phyloP scores from a whole-genome alignment of 2,797 vertebrate genomes.

The Taeniopygia guttata region DNA sequence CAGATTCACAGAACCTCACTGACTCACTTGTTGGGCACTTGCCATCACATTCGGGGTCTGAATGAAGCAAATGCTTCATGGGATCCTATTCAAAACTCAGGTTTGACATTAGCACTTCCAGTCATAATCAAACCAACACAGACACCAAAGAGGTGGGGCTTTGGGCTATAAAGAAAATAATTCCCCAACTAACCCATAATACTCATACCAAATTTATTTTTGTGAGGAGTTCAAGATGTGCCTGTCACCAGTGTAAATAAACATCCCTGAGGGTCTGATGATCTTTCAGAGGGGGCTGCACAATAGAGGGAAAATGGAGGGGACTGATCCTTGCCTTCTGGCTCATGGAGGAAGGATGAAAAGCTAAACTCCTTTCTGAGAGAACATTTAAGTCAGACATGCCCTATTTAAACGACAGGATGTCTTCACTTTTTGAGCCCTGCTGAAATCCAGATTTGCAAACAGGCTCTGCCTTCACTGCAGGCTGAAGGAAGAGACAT shows the following conservation, averaged over 20 bases:
- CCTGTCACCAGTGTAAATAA: not conserved
- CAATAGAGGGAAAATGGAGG: not conserved
- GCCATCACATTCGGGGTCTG: not conserved
- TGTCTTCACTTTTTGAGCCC: not conserved
- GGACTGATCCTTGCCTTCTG: not conserved
- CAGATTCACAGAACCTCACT: conserved; percentile 52
- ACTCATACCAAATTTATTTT: conserved; percentile 8
- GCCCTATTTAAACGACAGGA: not conserved
- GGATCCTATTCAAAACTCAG: conserved; percentile 24
- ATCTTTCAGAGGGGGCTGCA: not conserved
- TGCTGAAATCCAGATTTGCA: not conserved
- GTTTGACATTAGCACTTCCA: not conserved
- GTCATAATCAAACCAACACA: not conserved
- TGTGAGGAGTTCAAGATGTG: not conserved
- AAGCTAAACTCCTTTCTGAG: not conserved
- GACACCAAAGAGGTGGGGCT: not conserved
- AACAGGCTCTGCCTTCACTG: not conserved
- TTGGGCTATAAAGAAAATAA: not conserved
- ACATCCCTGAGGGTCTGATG: not conserved
- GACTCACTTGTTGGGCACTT: conserved; percentile 38
- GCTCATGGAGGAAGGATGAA: not conserved
- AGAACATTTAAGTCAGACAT: not conserved
- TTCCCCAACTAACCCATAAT: not conserved
- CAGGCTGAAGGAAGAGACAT: not conserved
- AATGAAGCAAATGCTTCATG: conserved; percentile 3